These are phyloP conservation scores for Etia nguti DNA, from an alignment of 2,113 vertebrate species.

Conservation along the genomic window DNA sequence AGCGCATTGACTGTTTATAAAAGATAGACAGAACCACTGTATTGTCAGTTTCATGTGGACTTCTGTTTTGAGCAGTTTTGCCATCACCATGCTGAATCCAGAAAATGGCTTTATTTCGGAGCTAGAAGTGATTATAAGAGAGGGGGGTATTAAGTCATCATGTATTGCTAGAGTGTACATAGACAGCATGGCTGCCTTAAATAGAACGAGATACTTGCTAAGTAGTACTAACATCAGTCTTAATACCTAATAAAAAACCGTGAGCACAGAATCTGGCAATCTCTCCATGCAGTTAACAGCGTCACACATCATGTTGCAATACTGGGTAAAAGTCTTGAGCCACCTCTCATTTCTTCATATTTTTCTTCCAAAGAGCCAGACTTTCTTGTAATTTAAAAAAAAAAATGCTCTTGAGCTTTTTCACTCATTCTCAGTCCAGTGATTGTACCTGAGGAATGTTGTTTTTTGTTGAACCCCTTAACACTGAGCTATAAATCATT, in stretches of 20 bases:
- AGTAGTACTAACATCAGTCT: background rate
- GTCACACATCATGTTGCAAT: background rate
- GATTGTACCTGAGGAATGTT: too few relatives aligned
- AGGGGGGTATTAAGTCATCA: background rate
- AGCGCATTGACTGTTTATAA: background rate
- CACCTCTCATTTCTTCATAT: background rate
- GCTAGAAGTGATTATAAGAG: background rate
- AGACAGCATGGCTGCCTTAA: background rate
- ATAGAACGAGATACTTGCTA: background rate
- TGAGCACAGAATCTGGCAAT: background rate
- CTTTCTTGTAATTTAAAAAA: too few relatives aligned
- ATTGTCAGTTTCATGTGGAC: background rate
- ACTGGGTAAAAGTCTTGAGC: background rate
- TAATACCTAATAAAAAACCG: fast-evolving
- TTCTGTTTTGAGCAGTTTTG: background rate
- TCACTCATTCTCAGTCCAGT: too few relatives aligned
- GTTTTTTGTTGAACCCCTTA: background rate
- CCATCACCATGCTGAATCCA: background rate
- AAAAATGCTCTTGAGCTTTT: too few relatives aligned
- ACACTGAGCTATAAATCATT: background rate
- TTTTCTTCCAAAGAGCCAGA: background rate
- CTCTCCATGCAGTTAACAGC: background rate
- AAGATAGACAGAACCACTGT: background rate
- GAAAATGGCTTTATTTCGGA: background rate
- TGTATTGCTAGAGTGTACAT: background rate